A percentile compares a stretch with the other conserved stretches of the same genome.
Evolutionary conservation across 1,140 invertebrate genomes (phyloP).

Genomic region (Apis mellifera): Amel_HAv3.1 CM009944.2:8747501-8748000

Average conservation of each 20-base stretch:
- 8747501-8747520: background rate
- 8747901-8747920: background rate
- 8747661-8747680: too few relatives aligned
- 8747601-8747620: background rate
- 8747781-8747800: conserved; percentile 30
- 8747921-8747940: background rate
- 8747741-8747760: conserved; percentile 1
- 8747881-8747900: background rate
- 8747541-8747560: background rate
- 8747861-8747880: conserved; percentile 47
- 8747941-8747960: background rate
- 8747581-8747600: background rate
- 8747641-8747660: background rate
- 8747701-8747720: conserved; percentile 11
- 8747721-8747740: background rate
- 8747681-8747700: background rate
- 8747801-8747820: conserved; percentile 47
- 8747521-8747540: background rate
- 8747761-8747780: conserved; percentile 42
- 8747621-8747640: background rate
- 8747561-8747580: background rate
- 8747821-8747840: conserved; percentile 55
- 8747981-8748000: conserved; percentile 87
- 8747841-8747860: conserved; percentile 58
- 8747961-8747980: conserved; percentile 46